Conservation (phyloP, 2,113 vertebrate genomes). For the Vidua chalybeata region DNA sequence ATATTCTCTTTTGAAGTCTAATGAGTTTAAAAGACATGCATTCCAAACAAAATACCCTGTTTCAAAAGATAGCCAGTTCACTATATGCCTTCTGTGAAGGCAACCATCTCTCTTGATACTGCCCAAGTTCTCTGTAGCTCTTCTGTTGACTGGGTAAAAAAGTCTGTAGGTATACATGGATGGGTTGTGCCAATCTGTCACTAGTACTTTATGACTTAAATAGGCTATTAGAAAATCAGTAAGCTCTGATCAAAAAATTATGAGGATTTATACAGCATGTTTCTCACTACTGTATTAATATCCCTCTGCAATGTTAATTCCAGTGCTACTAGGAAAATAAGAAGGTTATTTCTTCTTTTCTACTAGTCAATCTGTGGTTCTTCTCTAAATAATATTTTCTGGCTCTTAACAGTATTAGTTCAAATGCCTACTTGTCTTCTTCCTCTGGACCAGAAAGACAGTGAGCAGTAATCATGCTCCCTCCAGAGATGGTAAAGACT, state of each 20-base stretch:
- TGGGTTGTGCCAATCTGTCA: not conserved
- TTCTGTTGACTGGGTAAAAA: not conserved
- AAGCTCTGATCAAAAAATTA: not conserved
- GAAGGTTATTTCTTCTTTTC: not conserved
- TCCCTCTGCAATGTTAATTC: not conserved
- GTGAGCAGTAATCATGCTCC: not conserved
- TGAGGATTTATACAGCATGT: not conserved
- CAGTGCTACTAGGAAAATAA: not conserved
- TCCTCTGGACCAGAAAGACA: not conserved
- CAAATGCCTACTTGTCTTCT: not conserved
- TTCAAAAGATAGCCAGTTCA: not conserved
- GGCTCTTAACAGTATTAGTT: not conserved
- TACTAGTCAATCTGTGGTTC: not conserved
- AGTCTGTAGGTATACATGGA: fast-evolving
- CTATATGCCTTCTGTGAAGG: not conserved
- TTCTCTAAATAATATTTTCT: not conserved
- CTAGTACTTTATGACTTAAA: not conserved
- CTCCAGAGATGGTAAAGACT: not conserved
- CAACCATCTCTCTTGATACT: not conserved
- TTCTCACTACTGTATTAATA: not conserved
- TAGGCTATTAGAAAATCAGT: not conserved
- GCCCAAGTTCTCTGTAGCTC: not conserved
- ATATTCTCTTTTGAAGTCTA: not conserved
- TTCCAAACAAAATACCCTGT: not conserved
- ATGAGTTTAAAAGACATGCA: not conserved